Evolutionary conservation across 2,113 vertebrate species (phyloP), one percentile per base, ranked within the genome.

Genomic region (Taxidea taxus): DNA sequence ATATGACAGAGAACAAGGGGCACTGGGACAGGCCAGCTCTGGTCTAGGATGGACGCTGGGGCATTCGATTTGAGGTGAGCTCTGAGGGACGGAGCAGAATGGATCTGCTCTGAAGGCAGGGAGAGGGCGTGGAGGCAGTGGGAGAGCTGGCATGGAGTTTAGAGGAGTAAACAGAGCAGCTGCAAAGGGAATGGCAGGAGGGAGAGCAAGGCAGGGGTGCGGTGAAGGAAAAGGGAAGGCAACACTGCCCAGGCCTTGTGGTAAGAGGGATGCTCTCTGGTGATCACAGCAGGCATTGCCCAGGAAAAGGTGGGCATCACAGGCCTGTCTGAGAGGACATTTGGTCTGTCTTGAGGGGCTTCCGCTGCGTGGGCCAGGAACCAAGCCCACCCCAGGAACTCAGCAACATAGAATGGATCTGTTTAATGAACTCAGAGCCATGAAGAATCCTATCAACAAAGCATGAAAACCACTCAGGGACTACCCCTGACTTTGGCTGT

Each of bases 251-350:
- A 20, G 14, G 47, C n/a, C 11, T 23, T 56, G 51, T 54, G 44
- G 64, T 42, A 44, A 37, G 9, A 37, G 7, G 64, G 9, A 44
- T 47, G 31, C 80, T n/a, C 39, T 83, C 5, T 31, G 23, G 20
- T 25, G 14, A 23, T 6, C 1, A 7, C 5, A 49, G 68, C 18
- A 70, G 42, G 7, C 34, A 11, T 66, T 21, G 56, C 31, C 20
- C 68, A 31, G 44, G 11, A 77, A n/a, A 64, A 21, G 21, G 21
- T 11, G 56, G 21, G 3, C 6, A 0, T 13, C 11, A 4, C 0
- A 2, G 54, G 44, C 27, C 86, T 83, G 66, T 15, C 44, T 42
- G 3, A 7, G 44, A 54, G 20, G 15, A 39, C 34, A 0, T 1
- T 6, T 37, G 25, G 2, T 58, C 27, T 23, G 20, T 47, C 31